Base-by-base conservation (phyloP, 2,888 invertebrate species). In the Zaprionus obscuricornis region DNA sequence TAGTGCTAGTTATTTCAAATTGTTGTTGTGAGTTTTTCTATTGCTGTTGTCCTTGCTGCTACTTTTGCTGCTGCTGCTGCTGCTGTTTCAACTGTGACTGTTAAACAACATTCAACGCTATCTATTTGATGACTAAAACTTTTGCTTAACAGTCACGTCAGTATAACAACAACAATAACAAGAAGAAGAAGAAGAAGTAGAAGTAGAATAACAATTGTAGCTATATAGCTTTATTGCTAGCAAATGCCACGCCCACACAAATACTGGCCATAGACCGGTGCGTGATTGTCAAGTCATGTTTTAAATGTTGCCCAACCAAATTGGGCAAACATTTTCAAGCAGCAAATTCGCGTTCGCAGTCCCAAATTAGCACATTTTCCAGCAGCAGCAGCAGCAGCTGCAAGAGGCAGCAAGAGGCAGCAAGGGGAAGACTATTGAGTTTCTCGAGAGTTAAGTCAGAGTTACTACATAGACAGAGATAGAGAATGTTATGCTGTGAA, bases 261-360 rank as follows among this genome's bases (percentile, higher is more conserved):
- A 11, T 2, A 22, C 8, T 27, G 31, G 42, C 39, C n/a, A n/a
- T n/a, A n/a, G 46, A 58, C 49, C 71, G 70, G 64, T 78, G 78
- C 83, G 71, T 82, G 78, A 68, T 78, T 78, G 79, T 82, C 78
- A 78, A 82, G 82, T 82, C 85, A 77, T 74, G 78, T 78, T 78
- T 82, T 82, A 85, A 78, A 85, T 82, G 83, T 78, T 78, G 68
- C 68, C 75, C 85, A 85, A 78, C 71, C 71, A 78, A 78, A 85
- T 78, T 78, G 78, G 85, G 78, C 85, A 78, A 85, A 78, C 85
- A 78, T 78, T 84, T 69, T 85, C 67, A 73, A 22, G 22, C 22
- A 5, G 59, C 74, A 69, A 62, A 73, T 73, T 73, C 68, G 78
- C 68, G 56, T 54, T 68, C 65, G 68, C 66, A 65, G n/a, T 60